These are phyloP conservation scores for Centrocercus urophasianus DNA, from an alignment of 2,113 vertebrate genomes.

Conservation along the genomic window DNA sequence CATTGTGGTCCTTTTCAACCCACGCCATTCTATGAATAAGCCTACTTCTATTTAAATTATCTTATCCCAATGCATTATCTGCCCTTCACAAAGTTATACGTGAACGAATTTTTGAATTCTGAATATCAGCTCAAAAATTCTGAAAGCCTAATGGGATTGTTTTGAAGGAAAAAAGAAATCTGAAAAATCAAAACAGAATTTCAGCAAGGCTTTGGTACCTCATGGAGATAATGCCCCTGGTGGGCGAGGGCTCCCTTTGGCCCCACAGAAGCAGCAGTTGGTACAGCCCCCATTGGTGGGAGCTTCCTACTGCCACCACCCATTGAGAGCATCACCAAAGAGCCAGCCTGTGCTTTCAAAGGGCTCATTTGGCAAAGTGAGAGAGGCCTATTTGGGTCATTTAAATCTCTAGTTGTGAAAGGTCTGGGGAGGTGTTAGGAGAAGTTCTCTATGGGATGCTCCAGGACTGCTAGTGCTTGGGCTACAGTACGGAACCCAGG, in stretches of 20 bases:
- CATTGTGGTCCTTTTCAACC: no score
- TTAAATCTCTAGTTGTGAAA: neutral
- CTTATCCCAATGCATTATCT: slow-evolving; percentile 56
- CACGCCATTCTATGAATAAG: neutral
- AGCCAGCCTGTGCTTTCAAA: rapidly evolving
- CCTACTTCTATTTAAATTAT: slow-evolving; percentile 65
- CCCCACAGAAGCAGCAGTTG: rapidly evolving
- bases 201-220: rapidly evolving
- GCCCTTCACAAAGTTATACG: slow-evolving; percentile 46
- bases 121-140: slow-evolving; percentile 7
- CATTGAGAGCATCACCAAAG: neutral
- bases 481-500: neutral
- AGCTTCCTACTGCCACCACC: rapidly evolving
- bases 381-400: neutral
- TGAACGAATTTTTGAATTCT: slow-evolving; percentile 36
- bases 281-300: rapidly evolving
- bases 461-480: neutral
- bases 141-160: neutral
- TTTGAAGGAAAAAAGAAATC: neutral
- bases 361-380: neutral
- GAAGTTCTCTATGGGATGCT: neutral
- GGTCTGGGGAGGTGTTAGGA: neutral
- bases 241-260: neutral
- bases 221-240: neutral
- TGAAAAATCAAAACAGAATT: neutral